Percentiles rank a stretch among this genome's conserved stretches.
Conservation (phyloP, 2,797 vertebrate genomes). For the Oryzias sinensis region DNA sequence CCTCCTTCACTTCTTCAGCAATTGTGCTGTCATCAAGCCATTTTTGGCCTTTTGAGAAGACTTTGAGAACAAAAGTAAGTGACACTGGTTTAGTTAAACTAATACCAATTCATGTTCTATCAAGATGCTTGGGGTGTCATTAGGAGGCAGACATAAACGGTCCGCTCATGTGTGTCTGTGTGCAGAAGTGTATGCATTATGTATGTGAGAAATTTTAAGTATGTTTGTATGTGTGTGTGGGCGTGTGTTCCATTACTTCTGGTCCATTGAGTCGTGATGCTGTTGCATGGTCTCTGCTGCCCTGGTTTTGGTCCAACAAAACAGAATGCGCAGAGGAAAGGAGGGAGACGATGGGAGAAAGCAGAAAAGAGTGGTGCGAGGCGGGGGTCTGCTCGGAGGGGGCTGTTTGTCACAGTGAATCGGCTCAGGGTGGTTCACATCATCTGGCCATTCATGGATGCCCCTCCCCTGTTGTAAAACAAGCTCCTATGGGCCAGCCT, state of each 20-base stretch:
- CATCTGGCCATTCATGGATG: conserved; percentile 86
- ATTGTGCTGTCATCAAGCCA: conserved; percentile 75
- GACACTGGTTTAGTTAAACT: conserved; percentile 75
- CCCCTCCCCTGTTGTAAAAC: conserved; percentile 99
- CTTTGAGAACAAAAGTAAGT: conserved; percentile 64
- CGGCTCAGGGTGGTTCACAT: conserved; percentile 90
- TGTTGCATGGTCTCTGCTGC: conserved; percentile 36
- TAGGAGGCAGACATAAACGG: conserved; percentile 37
- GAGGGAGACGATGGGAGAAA: conserved; percentile 59
- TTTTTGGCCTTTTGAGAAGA: conserved; percentile 61
- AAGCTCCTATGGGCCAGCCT: conserved; percentile 79
- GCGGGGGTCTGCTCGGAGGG: conserved; percentile 76
- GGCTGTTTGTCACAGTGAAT: conserved; percentile 91
- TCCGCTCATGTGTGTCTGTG: conserved; percentile 18
- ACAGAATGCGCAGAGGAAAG: conserved; percentile 55
- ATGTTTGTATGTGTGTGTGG: conserved; percentile 20
- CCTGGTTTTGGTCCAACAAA: conserved; percentile 68
- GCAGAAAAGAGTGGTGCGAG: conserved; percentile 47
- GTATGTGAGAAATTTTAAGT: conserved; percentile 45
- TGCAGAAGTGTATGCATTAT: conserved; percentile 34
- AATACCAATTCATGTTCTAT: conserved; percentile 66
- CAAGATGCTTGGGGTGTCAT: conserved; percentile 62
- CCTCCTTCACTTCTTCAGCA: conserved; percentile 70
- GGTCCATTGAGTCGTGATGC: conserved; percentile 45
- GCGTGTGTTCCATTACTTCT: conserved; percentile 45